phyloP scores from a whole-genome alignment of 2,888 invertebrate genomes.

The Sphecodes monilicornis region DNA sequence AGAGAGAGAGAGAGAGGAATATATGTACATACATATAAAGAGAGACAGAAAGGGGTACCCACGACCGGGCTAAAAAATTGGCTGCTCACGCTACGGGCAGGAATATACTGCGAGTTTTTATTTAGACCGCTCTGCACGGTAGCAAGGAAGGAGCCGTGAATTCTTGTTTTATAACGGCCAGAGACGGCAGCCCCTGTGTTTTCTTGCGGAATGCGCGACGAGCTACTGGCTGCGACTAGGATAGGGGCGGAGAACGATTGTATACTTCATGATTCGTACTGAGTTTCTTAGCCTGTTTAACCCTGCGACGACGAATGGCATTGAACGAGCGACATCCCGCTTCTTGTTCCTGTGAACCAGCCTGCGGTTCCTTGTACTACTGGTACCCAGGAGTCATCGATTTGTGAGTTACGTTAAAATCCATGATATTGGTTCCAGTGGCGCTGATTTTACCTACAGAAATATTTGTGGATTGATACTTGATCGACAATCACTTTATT shows the following conservation, averaged over 20 bases:
- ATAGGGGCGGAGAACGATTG: neutral
- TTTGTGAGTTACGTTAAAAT: too few species aligned
- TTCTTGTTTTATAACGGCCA: constrained; percentile 1
- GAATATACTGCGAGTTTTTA: neutral
- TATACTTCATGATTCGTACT: neutral
- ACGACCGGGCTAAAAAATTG: neutral
- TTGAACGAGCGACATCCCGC: neutral
- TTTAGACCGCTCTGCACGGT: neutral
- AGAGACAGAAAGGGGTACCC: neutral
- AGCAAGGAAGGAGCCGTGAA: neutral
- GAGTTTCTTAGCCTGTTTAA: neutral
- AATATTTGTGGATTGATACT: too few species aligned
- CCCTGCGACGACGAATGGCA: neutral
- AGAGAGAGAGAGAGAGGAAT: neutral
- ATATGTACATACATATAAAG: neutral
- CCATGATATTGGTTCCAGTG: too few species aligned
- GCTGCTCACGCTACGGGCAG: neutral
- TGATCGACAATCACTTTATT: too few species aligned
- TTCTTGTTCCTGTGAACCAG: too few species aligned
- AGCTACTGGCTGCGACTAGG: neutral
- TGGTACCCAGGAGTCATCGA: too few species aligned
- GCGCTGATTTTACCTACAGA: too few species aligned
- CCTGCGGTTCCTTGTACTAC: too few species aligned
- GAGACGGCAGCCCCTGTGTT: neutral
- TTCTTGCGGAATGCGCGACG: constrained; percentile 10